These are phyloP conservation scores for Ptychochromis oligacanthus DNA, from an alignment of 2,113 vertebrate genomes.

Conservation along the genomic window DNA sequence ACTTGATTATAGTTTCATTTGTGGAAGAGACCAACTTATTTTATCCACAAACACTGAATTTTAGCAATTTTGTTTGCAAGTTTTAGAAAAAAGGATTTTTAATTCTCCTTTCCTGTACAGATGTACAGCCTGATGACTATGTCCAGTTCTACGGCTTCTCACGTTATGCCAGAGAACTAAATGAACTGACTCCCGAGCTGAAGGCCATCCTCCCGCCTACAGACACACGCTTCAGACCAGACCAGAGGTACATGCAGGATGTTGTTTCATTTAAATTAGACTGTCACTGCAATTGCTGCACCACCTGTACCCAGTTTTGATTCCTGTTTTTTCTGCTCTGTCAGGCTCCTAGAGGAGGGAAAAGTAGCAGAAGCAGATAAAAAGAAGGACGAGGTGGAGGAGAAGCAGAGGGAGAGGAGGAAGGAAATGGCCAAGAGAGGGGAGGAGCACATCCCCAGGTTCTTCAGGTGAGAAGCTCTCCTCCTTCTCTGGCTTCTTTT, in stretches of 20 bases:
- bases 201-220: conserved; percentile 84
- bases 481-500: neutral
- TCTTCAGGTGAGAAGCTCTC: conserved; percentile 84
- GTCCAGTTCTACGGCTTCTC: conserved; percentile 89
- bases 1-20: neutral
- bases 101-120: conserved; percentile 65
- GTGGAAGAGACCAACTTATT: neutral
- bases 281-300: neutral
- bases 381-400: conserved; percentile 89
- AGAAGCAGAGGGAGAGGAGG: conserved; percentile 88
- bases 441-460: conserved; percentile 86
- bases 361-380: conserved; percentile 86
- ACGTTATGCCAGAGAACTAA: conserved; percentile 88
- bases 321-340: neutral
- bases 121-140: conserved; percentile 86
- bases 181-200: conserved; percentile 87
- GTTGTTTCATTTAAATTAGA: neutral
- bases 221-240: conserved; percentile 88
- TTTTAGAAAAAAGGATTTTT: neutral
- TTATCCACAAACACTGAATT: neutral
- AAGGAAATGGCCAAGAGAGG: conserved; percentile 89
- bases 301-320: neutral
- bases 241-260: conserved; percentile 84
- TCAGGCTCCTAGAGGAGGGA: conserved; percentile 90
- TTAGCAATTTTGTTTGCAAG: neutral